These are phyloP conservation scores for Mythimna pallens DNA, from an alignment of 2,888 invertebrate genomes.

Conservation along the genomic window DNA sequence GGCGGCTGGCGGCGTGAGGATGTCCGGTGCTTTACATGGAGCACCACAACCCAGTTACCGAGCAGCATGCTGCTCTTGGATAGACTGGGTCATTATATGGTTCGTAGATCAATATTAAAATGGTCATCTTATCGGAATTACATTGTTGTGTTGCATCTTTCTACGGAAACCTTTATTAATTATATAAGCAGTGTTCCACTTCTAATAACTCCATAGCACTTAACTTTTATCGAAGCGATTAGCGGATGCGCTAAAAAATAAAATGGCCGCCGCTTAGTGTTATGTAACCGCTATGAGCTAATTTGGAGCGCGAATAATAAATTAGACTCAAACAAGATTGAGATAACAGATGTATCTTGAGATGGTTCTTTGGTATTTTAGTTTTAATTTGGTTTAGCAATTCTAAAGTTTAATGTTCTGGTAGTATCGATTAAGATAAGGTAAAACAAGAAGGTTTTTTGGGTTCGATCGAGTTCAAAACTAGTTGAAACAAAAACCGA, in stretches of 20 bases:
- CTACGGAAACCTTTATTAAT: neutral
- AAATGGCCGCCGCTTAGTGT: conserved; percentile 38
- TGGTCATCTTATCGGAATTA: no score
- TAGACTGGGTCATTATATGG: no score
- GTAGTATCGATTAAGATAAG: no score
- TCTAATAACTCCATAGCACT: conserved; percentile 16
- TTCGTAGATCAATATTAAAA: no score
- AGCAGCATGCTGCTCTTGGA: no score
- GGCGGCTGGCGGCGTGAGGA: no score
- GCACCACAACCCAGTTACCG: no score
- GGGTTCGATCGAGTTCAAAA: neutral
- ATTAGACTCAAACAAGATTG: conserved; percentile 34
- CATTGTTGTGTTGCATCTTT: neutral
- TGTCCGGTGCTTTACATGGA: no score
- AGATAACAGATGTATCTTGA: conserved; percentile 4
- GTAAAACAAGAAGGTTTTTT: neutral
- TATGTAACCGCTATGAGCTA: conserved; percentile 35
- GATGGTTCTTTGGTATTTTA: neutral
- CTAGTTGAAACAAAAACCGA: neutral
- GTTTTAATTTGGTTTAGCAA: neutral
- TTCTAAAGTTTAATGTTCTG: neutral
- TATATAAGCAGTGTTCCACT: conserved; percentile 6
- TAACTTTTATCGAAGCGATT: conserved; percentile 11
- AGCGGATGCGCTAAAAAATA: conserved; percentile 24
- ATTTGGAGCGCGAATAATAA: conserved; percentile 29